Conservation (phyloP, 2,888 invertebrate genomes). For the Drosophila hawaiiensis region DNA sequence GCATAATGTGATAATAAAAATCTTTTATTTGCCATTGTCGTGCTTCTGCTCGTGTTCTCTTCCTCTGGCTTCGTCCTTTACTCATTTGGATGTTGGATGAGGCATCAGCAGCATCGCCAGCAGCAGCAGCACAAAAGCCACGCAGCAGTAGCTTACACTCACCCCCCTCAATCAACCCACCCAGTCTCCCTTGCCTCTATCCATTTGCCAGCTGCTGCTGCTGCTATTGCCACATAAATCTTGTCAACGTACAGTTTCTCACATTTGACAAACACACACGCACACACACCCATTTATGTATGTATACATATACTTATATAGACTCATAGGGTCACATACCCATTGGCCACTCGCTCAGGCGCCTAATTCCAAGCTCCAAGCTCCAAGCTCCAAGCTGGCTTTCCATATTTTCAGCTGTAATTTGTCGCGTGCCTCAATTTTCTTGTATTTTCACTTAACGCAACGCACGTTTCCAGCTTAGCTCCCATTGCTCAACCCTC, state of each 20-base stretch:
- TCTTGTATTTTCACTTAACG: conserved; percentile 75
- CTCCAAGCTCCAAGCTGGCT: conserved; percentile 42
- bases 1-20: conserved; percentile 80
- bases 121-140: conserved; percentile 35
- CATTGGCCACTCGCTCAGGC: conserved; percentile 66
- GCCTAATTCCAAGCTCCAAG: conserved; percentile 66
- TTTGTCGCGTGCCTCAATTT: conserved; percentile 73
- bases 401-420: conserved; percentile 49
- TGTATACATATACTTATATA: not conserved
- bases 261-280: conserved; percentile 65
- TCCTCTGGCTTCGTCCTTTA: conserved; percentile 22
- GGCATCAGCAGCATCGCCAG: not conserved
- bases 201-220: conserved; percentile 35
- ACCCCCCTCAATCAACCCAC: not conserved
- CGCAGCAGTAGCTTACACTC: conserved; percentile 33
- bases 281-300: not conserved
- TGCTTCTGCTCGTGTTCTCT: conserved; percentile 18
- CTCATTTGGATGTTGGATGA: conserved; percentile 45
- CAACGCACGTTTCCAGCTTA: conserved; percentile 69
- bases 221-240: conserved; percentile 67
- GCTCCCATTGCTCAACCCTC: conserved; percentile 38
- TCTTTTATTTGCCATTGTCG: conserved; percentile 77
- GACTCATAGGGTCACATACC: conserved; percentile 34
- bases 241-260: conserved; percentile 76
- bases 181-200: not conserved